These are phyloP conservation scores for Gallinago stenura DNA, from an alignment of 2,797 vertebrate genomes.

Conservation along the genomic window DNA sequence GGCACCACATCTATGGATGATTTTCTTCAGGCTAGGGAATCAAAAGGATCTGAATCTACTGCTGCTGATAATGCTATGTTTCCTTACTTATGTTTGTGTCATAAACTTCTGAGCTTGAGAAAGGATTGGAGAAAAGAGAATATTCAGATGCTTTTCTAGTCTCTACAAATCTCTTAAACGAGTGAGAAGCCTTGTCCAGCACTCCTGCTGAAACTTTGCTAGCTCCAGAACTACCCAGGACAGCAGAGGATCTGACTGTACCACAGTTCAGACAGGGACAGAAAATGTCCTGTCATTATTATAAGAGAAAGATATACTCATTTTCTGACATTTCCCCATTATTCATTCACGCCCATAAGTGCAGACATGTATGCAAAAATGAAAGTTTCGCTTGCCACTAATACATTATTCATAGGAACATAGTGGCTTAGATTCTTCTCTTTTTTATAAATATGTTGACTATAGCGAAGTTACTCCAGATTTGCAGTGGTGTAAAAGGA, in stretches of 20 bases:
- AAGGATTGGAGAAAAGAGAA: not conserved
- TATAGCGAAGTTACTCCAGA: not conserved
- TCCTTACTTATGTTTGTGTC: not conserved
- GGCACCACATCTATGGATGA: not conserved
- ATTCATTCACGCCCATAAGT: not conserved
- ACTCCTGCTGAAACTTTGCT: not conserved
- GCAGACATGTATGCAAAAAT: not conserved
- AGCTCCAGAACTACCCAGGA: not conserved
- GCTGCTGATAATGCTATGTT: not conserved
- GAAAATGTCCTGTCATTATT: not conserved
- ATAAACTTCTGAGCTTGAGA: not conserved
- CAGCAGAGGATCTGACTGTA: not conserved
- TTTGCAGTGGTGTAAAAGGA: not conserved
- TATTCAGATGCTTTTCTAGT: not conserved
- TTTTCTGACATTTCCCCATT: not conserved
- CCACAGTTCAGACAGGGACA: not conserved
- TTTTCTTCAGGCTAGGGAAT: not conserved
- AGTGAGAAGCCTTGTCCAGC: not conserved
- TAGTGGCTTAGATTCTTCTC: not conserved
- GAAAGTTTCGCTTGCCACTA: not conserved
- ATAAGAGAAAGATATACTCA: not conserved
- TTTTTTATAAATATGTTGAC: not conserved
- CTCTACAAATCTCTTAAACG: not conserved
- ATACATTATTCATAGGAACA: not conserved
- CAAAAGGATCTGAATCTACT: not conserved